Evolutionary conservation across 2,113 vertebrate genomes (phyloP), one percentile per base, ranked within the genome.

Genomic region (Saguinus midas): DNA sequence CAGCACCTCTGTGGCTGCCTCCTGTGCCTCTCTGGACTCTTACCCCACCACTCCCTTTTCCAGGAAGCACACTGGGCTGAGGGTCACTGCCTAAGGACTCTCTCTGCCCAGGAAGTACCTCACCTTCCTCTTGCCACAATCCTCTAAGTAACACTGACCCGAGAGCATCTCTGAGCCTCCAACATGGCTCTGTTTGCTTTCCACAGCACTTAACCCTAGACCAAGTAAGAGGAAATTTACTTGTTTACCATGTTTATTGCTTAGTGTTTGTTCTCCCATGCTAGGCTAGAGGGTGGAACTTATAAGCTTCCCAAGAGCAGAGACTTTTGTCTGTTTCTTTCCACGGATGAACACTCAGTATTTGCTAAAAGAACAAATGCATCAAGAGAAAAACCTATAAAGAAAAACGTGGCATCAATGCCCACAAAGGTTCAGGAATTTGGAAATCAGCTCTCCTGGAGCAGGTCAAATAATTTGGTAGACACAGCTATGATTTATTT

Each of bases 171-270:
- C 48, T 2, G 2, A n/a, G 21, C n/a, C 43, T 9, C 20, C 23
- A 35, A 25, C 13, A 16, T 6, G 8, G 40, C 9, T 27, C 83
- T 25, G 45, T 50, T 48, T 79, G 27, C 5, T 25, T n/a, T 27
- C 4, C 3, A 0, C 10, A 21, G 35, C 11, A 13, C 48, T 64
- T 11, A 1, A 5, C 6, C 14, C n/a, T 52, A 5, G 16, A 17
- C 52, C 5, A 17, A 52, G 52, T 52, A 17, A 52, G 52, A 52
- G 52, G 52, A 52, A 52, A 21, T 16, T 9, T 4, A 0, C 35
- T 8, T 23, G 5, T n/a, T 43, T 8, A 11, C 11, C 14, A 2
- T 4, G 29, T 11, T 29, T 14, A 29, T 14, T 9, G 55, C 13
- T 37, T 18, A 6, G 2, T 35, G 35, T 25, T 20, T 37, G 1